A percentile compares a stretch with the other conserved stretches of the same genome.
phyloP scores from a whole-genome alignment of 2,113 vertebrate species.

The Puffinus mauretanicus region DNA sequence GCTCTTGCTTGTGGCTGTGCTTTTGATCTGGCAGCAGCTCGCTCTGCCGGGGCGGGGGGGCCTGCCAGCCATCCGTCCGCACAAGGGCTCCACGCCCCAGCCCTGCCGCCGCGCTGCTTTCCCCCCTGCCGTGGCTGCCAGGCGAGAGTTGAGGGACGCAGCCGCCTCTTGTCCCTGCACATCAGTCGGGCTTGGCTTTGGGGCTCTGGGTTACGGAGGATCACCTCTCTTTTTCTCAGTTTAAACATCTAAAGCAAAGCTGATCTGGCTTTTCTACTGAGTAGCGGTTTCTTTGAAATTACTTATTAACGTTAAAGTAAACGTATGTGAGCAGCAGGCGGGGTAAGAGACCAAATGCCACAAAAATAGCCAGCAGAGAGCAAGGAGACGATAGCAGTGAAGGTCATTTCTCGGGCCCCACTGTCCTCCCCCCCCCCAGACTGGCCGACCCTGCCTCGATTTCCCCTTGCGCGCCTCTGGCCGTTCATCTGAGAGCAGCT shows the following conservation, averaged over 20 bases:
- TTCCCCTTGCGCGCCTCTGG: neutral
- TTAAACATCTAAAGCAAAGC: neutral
- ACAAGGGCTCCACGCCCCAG: neutral
- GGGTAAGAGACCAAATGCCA: neutral
- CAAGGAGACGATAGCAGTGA: neutral
- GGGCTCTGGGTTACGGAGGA: neutral
- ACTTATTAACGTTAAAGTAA: neutral
- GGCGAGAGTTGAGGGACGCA: neutral
- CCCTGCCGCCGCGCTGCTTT: neutral
- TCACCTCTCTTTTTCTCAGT: neutral
- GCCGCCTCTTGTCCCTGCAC: neutral
- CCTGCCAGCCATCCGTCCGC: neutral
- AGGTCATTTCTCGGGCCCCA: fast-evolving
- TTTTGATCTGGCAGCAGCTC: constrained; percentile 37
- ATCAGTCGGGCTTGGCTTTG: neutral
- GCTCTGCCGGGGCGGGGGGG: neutral
- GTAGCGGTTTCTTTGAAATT: neutral
- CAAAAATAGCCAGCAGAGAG: neutral
- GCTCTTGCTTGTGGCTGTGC: constrained; percentile 46
- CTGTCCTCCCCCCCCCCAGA: neutral
- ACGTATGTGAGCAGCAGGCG: neutral
- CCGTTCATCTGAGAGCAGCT: neutral
- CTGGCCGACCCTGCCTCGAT: fast-evolving
- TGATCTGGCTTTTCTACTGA: neutral
- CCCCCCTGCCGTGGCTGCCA: neutral